Conservation (phyloP, 2,797 vertebrate species). For the Calcarius lapponicus region DNA sequence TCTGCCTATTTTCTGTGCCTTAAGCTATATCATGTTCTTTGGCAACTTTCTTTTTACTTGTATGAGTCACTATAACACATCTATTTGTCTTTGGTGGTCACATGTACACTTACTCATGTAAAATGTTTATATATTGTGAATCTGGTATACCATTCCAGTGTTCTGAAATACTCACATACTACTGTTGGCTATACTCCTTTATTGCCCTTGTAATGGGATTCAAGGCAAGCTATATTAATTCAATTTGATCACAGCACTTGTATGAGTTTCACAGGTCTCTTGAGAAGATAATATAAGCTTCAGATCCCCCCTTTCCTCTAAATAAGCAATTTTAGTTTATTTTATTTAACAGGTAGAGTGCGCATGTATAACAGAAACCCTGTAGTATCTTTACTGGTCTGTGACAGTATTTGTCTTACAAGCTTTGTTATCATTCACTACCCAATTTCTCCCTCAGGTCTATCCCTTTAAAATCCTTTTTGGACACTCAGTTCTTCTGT, state of each 20-base stretch:
- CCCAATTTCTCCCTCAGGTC: not conserved
- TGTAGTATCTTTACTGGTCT: not conserved
- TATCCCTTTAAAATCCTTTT: not conserved
- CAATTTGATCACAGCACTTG: not conserved
- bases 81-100: not conserved
- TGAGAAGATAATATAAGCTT: not conserved
- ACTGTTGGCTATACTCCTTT: not conserved
- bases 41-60: not conserved
- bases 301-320: not conserved
- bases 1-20: not conserved
- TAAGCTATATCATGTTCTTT: not conserved
- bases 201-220: not conserved
- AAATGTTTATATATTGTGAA: not conserved
- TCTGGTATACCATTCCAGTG: not conserved
- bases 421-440: not conserved
- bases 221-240: not conserved
- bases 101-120: not conserved
- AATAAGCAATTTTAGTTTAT: not conserved
- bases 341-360: not conserved
- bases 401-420: not conserved
- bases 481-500: not conserved
- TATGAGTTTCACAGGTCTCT: not conserved
- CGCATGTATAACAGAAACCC: not conserved
- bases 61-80: rapidly evolving
- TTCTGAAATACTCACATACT: not conserved